A percentile compares a stretch with the other conserved stretches of the same genome.
These are phyloP conservation scores for Eutolmus rufibarbis DNA, from an alignment of 2,888 invertebrate species.

Conservation along the genomic window DNA sequence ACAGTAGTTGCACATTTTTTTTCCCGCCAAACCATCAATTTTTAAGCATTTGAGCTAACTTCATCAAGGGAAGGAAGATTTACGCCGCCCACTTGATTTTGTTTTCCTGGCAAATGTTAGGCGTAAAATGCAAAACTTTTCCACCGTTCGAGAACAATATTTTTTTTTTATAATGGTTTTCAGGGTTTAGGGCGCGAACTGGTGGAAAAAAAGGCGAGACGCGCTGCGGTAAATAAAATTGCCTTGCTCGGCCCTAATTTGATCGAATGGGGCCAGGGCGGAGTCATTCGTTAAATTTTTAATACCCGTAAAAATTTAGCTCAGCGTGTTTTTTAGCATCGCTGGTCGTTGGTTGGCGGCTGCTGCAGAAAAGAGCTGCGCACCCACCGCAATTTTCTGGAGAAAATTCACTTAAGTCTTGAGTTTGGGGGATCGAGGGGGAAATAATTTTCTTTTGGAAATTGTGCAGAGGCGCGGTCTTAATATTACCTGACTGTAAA, in stretches of 20 bases:
- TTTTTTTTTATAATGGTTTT: neutral
- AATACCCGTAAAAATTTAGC: neutral
- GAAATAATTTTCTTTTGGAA: neutral
- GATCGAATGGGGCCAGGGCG: neutral
- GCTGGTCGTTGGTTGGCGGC: neutral
- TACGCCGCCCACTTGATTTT: neutral
- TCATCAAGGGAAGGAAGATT: neutral
- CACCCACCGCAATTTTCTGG: neutral
- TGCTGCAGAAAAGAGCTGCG: neutral
- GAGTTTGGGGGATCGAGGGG: neutral
- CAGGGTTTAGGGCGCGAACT: neutral
- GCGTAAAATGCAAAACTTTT: neutral
- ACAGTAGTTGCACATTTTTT: neutral
- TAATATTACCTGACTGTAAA: slow-evolving; percentile 10
- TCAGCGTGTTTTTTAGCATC: neutral
- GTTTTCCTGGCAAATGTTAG: neutral
- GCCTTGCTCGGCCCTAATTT: neutral
- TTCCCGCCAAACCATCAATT: neutral
- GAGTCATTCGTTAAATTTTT: neutral
- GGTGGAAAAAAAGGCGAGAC: neutral
- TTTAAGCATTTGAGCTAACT: neutral
- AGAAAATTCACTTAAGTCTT: neutral
- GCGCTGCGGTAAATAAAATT: neutral
- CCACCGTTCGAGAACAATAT: neutral
- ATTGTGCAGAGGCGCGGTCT: neutral